phyloP scores from a whole-genome alignment of 1,140 invertebrate species.

The Antheraea mylitta region DNA sequence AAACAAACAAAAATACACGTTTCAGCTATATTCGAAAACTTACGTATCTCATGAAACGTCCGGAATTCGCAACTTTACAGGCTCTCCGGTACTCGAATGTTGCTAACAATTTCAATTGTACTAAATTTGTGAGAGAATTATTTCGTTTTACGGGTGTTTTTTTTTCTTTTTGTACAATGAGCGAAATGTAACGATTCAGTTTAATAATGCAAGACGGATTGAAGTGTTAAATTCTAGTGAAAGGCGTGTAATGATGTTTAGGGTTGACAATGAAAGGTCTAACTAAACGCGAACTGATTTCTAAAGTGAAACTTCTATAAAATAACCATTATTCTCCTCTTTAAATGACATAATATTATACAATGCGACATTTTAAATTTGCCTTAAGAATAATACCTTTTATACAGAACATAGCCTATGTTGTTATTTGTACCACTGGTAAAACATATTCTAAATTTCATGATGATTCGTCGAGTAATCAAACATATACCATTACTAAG shows the following conservation, averaged over 20 bases:
- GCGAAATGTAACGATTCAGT: not conserved
- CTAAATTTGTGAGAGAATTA: not conserved
- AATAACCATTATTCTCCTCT: not conserved
- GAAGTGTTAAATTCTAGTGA: not conserved
- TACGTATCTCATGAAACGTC: not conserved
- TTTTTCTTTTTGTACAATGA: not conserved
- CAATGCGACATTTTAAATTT: no score
- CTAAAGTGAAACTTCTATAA: not conserved
- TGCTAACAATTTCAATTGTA: conserved; percentile 3
- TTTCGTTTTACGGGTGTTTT: not conserved
- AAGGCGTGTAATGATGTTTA: not conserved
- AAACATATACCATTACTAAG: no score
- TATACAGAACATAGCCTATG: no score
- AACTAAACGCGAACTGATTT: not conserved
- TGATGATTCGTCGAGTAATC: no score
- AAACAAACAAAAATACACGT: conserved; percentile 3
- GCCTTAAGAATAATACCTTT: no score
- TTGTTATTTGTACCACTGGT: no score
- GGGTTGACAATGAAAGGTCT: not conserved
- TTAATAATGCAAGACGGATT: not conserved
- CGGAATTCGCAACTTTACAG: not conserved
- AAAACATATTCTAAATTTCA: no score
- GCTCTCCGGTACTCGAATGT: not conserved
- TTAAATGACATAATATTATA: not conserved
- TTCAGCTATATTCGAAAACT: not conserved